Evolutionary conservation across 2,888 invertebrate genomes (phyloP).

Genomic region (Lacanobia oleracea): DNA sequence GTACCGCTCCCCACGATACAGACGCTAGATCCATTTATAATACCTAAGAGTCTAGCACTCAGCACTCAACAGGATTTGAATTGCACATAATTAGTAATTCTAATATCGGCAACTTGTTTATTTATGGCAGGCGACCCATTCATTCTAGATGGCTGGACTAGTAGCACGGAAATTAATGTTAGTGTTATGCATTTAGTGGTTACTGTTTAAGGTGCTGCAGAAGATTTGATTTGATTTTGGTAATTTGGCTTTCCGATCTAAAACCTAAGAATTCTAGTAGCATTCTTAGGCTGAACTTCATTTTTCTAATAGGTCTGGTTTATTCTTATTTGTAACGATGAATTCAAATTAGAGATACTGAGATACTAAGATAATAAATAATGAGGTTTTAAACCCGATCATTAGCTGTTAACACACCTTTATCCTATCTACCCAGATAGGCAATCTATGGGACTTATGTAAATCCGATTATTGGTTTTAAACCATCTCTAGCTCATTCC

Average conservation of each 20-base stretch:
- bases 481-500: too few relatives aligned
- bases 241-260: too few relatives aligned
- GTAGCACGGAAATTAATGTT: conserved; percentile 37
- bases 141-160: conserved; percentile 2
- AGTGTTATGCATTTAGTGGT: not conserved
- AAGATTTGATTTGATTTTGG: not conserved
- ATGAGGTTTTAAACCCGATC: too few relatives aligned
- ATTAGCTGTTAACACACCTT: too few relatives aligned
- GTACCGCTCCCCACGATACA: conserved; percentile 10
- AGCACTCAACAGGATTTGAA: conserved; percentile 48
- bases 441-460: too few relatives aligned
- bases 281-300: not conserved
- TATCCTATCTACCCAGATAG: too few relatives aligned
- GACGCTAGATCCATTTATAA: conserved; percentile 53
- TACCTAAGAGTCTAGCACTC: conserved; percentile 12
- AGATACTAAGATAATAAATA: too few relatives aligned
- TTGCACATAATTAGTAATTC: conserved; percentile 47
- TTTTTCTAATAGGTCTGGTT: not conserved
- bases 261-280: too few relatives aligned
- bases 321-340: too few relatives aligned
- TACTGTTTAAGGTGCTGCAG: not conserved
- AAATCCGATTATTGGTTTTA: too few relatives aligned
- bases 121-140: conserved; percentile 42
- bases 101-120: conserved; percentile 53
- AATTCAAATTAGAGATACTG: too few relatives aligned